Base-by-base conservation (phyloP, 2,113 vertebrate genomes). In the Natator depressus region DNA sequence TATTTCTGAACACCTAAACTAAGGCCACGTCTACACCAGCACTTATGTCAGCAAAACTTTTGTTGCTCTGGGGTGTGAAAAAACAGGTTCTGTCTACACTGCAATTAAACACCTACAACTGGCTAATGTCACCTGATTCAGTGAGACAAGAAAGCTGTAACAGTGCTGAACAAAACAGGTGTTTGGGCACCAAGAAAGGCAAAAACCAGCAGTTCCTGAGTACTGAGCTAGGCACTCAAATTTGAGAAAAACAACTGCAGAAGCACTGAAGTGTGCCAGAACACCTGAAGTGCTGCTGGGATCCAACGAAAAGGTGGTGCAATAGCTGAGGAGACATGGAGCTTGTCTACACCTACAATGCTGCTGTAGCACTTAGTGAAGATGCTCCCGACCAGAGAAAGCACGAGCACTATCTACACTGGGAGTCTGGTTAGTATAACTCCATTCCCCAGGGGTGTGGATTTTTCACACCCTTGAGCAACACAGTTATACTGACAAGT, bases 231-330 rank as follows among this genome's bases (percentile, higher is more conserved):
- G 82, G 87, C 53, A 91, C 17, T 51, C 80, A 78, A 80, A 84
- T 29, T 13, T 78, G 51, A 54, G 22, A 50, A 75, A 38, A 31
- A 38, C 5, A 1, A 0, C 75, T 75, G 42, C 46, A 27, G n/a
- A 6, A n/a, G 4, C 91, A 79, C 19, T 4, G 3, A 24, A 87
- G 29, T 29, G 65, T 0, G 0, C 3, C 31, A 3, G 20, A 79
- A 1, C 9, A 65, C 8, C n/a, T 59, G 31, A 80, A 6, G 3
- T 57, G 29, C 81, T 85, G 57, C 84, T 20, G 42, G 82, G 57
- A 87, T 46, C 19, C 31, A 53, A 55, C 75, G 29, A 72, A 78
- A 79, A 93, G 22, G 38, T n/a, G 19, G 38, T 65, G 50, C 12
- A n/a, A 10, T 1, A 83, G 59, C 12, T 12, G 24, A 46, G 3